phyloP scores from a whole-genome alignment of 2,888 invertebrate genomes.

The Netelia fuscicornis region DNA sequence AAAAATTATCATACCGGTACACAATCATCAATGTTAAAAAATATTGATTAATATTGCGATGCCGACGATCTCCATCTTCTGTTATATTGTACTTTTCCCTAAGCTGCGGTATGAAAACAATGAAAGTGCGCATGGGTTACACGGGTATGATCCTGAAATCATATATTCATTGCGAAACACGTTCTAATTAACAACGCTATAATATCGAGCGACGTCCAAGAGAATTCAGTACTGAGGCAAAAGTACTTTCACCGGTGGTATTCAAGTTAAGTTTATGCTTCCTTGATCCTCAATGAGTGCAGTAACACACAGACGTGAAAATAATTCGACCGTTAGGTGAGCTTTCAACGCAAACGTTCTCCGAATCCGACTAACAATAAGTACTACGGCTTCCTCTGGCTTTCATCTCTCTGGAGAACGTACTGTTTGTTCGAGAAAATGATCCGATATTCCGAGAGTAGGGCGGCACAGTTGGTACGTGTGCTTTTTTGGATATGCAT shows the following conservation, averaged over 20 bases:
- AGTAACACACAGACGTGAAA: slow-evolving; percentile 5
- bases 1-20: background rate
- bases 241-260: slow-evolving; percentile 15
- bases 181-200: slow-evolving; percentile 23
- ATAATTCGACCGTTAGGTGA: slow-evolving; percentile 60
- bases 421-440: slow-evolving; percentile 26
- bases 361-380: background rate
- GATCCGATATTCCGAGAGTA: slow-evolving; percentile 21
- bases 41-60: too few species aligned
- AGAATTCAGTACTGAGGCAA: slow-evolving; percentile 16
- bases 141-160: background rate
- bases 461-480: background rate
- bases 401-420: background rate
- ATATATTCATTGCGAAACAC: background rate
- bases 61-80: background rate
- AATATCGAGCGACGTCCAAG: slow-evolving; percentile 11
- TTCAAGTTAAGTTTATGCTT: slow-evolving; percentile 22
- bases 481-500: background rate
- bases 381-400: background rate
- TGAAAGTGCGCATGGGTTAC: background rate
- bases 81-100: background rate
- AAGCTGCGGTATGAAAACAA: slow-evolving; percentile 2
- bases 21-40: too few species aligned
- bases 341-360: slow-evolving; percentile 33
- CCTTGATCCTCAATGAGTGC: background rate